These are phyloP conservation scores for Elachura formosa DNA, from an alignment of 2,113 vertebrate species.

Conservation along the genomic window DNA sequence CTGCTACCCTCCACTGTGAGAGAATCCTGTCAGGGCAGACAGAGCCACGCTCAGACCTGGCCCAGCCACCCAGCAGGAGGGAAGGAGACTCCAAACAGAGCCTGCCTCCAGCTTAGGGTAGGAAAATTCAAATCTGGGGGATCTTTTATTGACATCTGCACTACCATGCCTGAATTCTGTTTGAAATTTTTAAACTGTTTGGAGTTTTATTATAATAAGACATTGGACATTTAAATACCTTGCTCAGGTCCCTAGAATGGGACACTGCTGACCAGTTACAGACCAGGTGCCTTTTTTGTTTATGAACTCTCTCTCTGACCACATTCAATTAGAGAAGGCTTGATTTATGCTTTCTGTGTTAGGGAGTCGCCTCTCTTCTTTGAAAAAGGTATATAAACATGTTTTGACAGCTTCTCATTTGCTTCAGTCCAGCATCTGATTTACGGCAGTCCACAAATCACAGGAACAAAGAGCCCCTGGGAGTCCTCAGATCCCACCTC, in stretches of 20 bases:
- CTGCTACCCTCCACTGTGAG: background rate
- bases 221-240: background rate
- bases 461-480: background rate
- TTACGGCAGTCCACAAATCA: background rate
- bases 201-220: background rate
- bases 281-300: background rate
- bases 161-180: background rate
- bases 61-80: background rate
- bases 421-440: background rate
- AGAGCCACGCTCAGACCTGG: fast-evolving
- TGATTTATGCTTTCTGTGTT: background rate
- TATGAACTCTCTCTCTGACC: background rate
- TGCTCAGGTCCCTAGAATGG: background rate
- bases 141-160: background rate
- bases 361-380: background rate
- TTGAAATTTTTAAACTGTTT: background rate
- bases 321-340: background rate
- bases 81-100: background rate
- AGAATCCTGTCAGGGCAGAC: fast-evolving
- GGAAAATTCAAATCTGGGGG: background rate
- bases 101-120: background rate
- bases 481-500: background rate
- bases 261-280: background rate
- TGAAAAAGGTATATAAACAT: background rate
- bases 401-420: background rate